Evolutionary conservation across 2,888 invertebrate genomes (phyloP).

Genomic region (Diplazon laetatorius): DNA sequence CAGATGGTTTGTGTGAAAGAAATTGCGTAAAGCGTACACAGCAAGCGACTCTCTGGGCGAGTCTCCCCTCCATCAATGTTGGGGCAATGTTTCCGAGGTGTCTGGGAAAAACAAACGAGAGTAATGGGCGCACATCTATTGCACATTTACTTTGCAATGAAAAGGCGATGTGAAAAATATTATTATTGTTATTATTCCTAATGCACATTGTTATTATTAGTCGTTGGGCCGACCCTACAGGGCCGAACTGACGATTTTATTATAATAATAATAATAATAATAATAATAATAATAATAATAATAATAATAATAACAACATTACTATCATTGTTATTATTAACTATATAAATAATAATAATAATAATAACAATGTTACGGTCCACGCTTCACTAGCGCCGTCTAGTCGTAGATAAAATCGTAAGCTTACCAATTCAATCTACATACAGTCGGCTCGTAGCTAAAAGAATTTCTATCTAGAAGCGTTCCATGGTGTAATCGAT

Average conservation of each 20-base stretch:
- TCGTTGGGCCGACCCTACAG: slow-evolving; percentile 5
- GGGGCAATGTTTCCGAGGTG: slow-evolving; percentile 46
- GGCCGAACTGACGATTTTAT: too few species aligned
- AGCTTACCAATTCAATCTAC: background rate
- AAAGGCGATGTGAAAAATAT: slow-evolving; percentile 31
- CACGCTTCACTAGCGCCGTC: too few species aligned
- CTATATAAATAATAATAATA: background rate
- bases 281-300: too few species aligned
- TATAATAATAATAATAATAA: too few species aligned
- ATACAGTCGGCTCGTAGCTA: background rate
- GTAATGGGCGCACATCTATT: slow-evolving; percentile 40
- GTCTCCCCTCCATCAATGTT: slow-evolving; percentile 27
- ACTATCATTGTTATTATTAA: too few species aligned
- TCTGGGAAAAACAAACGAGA: slow-evolving; percentile 51
- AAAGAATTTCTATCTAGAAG: background rate
- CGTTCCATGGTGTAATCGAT: slow-evolving; percentile 11
- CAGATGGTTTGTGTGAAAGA: slow-evolving; percentile 44
- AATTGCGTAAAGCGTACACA: slow-evolving; percentile 49
- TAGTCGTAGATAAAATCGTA: too few species aligned
- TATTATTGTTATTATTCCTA: too few species aligned
- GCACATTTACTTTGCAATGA: slow-evolving; percentile 33
- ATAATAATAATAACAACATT: too few species aligned
- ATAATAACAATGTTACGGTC: too few species aligned
- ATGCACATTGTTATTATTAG: background rate
- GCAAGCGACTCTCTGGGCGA: slow-evolving; percentile 20